phyloP scores from a whole-genome alignment of 2,113 vertebrate genomes.

The Vicugna pacos region DNA sequence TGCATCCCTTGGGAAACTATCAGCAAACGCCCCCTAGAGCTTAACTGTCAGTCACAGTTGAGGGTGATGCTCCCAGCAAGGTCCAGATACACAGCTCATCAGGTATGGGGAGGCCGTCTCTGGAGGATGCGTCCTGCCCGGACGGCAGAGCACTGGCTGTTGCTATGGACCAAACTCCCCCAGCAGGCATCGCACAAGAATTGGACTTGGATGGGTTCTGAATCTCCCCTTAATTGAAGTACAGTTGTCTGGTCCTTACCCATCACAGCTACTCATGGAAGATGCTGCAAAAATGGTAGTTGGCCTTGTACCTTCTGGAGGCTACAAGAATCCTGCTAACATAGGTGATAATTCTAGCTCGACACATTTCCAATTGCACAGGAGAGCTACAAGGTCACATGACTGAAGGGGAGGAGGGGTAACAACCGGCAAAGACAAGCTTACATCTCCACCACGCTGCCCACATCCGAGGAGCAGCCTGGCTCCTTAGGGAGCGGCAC shows the following conservation, averaged over 20 bases:
- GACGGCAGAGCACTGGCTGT: background rate
- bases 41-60: background rate
- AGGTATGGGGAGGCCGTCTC: background rate
- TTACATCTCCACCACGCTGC: background rate
- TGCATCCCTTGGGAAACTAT: background rate
- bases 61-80: background rate
- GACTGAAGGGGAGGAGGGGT: background rate
- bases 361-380: slow-evolving; percentile 64
- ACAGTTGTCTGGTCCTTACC: background rate
- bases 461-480: background rate
- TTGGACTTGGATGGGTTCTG: background rate
- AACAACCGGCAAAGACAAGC: background rate
- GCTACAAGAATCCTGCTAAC: slow-evolving; percentile 49
- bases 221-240: slow-evolving; percentile 39
- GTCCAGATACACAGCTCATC: background rate
- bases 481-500: background rate
- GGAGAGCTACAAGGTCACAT: slow-evolving; percentile 44
- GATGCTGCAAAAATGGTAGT: background rate
- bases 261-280: background rate
- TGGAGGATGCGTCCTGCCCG: background rate
- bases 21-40: background rate
- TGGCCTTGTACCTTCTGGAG: slow-evolving; percentile 50
- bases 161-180: background rate
- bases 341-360: slow-evolving; percentile 12
- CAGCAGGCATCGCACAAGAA: background rate